A percentile compares a stretch with the other conserved stretches of the same genome.
These are phyloP conservation scores for Yponomeuta sedellus DNA, from an alignment of 2,888 invertebrate genomes.

Conservation along the genomic window DNA sequence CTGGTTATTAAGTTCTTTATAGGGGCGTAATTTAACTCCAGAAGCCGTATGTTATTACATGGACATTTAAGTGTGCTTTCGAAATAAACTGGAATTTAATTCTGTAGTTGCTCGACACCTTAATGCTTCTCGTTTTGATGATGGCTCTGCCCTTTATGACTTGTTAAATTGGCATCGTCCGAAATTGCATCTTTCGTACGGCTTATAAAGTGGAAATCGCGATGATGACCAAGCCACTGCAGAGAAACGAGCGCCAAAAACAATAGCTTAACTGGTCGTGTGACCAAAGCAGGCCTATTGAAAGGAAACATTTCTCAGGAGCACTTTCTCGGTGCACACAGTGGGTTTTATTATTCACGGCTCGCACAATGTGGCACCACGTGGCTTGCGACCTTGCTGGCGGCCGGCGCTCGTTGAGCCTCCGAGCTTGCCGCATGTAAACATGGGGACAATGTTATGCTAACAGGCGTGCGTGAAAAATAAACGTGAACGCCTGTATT, in stretches of 20 bases:
- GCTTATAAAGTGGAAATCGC: background rate
- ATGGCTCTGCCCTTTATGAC: background rate
- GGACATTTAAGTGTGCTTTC: constrained; percentile 9
- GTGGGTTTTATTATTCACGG: constrained; percentile 11
- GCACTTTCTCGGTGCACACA: background rate
- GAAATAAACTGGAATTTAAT: background rate
- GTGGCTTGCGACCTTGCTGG: constrained; percentile 13
- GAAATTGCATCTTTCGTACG: background rate
- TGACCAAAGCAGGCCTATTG: background rate
- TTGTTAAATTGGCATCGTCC: background rate
- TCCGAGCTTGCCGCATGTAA: constrained; percentile 24
- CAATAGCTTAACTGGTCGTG: background rate
- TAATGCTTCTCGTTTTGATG: background rate
- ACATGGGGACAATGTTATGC: constrained; percentile 37
- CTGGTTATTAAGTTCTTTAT: constrained; percentile 12
- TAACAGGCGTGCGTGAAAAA: constrained; percentile 40
- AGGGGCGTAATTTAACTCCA: constrained; percentile 11
- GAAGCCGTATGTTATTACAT: constrained; percentile 9
- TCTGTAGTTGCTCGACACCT: background rate
- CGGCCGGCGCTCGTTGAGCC: background rate
- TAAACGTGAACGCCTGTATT: constrained; percentile 25
- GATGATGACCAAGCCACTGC: background rate
- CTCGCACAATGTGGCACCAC: constrained; percentile 3
- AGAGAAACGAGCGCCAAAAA: background rate
- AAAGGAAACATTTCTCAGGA: constrained; percentile 5